Conservation (phyloP, 2,797 vertebrate species). For the Cygnus olor region DNA sequence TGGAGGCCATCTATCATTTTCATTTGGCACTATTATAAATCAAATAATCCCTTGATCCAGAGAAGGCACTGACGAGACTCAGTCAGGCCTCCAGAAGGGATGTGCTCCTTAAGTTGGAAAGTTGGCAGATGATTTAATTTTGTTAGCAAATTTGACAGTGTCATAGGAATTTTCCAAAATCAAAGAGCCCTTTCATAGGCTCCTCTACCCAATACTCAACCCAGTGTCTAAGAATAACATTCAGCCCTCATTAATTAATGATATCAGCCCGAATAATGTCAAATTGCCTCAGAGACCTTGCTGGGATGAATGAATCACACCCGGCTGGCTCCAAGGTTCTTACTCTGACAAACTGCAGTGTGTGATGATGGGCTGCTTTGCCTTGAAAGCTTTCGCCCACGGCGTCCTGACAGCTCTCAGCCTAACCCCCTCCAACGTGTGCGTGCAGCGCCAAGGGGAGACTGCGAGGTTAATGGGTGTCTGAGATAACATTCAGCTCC, state of each 20-base stretch:
- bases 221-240: constrained; percentile 69
- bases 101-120: constrained; percentile 60
- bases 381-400: constrained; percentile 18
- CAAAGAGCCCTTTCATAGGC: constrained; percentile 68
- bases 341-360: constrained; percentile 46
- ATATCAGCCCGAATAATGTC: constrained; percentile 71
- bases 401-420: background rate
- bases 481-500: background rate
- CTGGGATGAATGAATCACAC: constrained; percentile 59
- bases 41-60: constrained; percentile 39
- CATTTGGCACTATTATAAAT: background rate
- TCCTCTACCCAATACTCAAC: constrained; percentile 46
- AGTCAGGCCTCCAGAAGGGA: constrained; percentile 46
- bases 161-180: constrained; percentile 69
- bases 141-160: constrained; percentile 58
- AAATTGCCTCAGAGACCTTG: constrained; percentile 63
- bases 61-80: constrained; percentile 45
- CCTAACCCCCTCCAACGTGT: background rate
- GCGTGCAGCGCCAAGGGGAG: fast-evolving
- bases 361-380: background rate
- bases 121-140: constrained; percentile 60
- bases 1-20: constrained; percentile 13
- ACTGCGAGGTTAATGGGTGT: background rate
- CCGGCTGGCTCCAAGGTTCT: constrained; percentile 14
- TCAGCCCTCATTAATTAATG: constrained; percentile 69